Evolutionary conservation across 2,888 invertebrate genomes (phyloP), one percentile per base, ranked within the genome.

Genomic region (Rhingia campestris): DNA sequence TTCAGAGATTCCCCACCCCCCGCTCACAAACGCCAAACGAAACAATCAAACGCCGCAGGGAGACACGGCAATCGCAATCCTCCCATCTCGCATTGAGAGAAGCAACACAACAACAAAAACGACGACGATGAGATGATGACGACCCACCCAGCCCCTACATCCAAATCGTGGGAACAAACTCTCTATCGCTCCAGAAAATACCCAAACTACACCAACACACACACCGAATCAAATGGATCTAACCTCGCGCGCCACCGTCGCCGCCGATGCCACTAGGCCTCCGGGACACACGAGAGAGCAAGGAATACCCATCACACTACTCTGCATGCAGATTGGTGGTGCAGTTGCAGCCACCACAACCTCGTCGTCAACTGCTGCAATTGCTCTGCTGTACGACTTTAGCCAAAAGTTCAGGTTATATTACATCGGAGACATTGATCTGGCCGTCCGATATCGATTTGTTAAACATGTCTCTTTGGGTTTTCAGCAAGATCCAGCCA

Each of bases 391-490:
- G 30, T 49, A 14, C 32, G 53, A 43, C 51, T 82, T 51, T 76
- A 84, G 66, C 80, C 84, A 84, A 84, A 84, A 84, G 80, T 84
- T 84, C 84, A 75, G 74, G 32, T 74, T 69, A 69, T 79, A 82
- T 82, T 82, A 81, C 86, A 75, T 74, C 70, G 86, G 86, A 86
- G 86, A 87, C 87, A 87, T 86, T 86, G 87, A 87, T 87, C 86
- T 86, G 80, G 70, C 82, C 79, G 86, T 85, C 86, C 75, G 87
- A 87, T 87, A 87, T 87, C 87, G 86, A 87, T 87, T 87, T 87
- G 87, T 86, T 87, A 81, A 85, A 86, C 87, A 86, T 86, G 87
- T 80, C 77, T 77, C 76, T 80, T 84, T 84, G 80, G 84, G 80
- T 75, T 80, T 84, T 75, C 84, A 80, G 80, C 84, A 84, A 84